Percentiles rank a stretch among this genome's conserved stretches.
phyloP scores from a whole-genome alignment of 2,113 vertebrate species.

The Atherinomorus stipes region DNA sequence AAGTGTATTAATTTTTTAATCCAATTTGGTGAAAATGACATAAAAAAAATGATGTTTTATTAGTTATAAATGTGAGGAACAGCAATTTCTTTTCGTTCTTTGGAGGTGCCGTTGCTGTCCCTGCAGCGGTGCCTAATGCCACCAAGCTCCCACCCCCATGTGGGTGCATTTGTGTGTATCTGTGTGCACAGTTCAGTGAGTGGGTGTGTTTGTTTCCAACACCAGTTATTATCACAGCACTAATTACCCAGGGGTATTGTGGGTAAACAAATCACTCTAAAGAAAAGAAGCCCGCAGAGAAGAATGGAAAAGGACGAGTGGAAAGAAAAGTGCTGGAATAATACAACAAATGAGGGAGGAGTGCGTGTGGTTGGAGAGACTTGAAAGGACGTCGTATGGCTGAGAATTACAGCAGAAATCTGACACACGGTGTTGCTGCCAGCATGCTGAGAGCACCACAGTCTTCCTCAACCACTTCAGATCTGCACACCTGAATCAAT shows the following conservation, averaged over 20 bases:
- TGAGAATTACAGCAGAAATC: slow-evolving; percentile 27
- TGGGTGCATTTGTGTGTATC: slow-evolving; percentile 18
- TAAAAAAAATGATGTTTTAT: slow-evolving; percentile 12
- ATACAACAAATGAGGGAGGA: slow-evolving; percentile 42
- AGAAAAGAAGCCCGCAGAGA: slow-evolving; percentile 60
- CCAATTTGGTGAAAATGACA: slow-evolving; percentile 3
- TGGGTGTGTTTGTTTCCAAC: slow-evolving; percentile 76
- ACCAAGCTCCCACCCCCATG: slow-evolving; percentile 38
- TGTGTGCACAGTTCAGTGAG: slow-evolving; percentile 50
- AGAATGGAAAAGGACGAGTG: slow-evolving; percentile 43
- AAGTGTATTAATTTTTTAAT: neutral
- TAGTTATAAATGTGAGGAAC: neutral
- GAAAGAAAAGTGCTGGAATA: slow-evolving; percentile 34
- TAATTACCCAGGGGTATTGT: slow-evolving; percentile 77
- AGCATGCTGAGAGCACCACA: neutral
- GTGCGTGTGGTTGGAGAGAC: slow-evolving; percentile 11
- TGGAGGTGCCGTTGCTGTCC: neutral
- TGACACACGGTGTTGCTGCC: slow-evolving; percentile 22
- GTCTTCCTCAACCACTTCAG: slow-evolving; percentile 33
- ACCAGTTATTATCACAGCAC: slow-evolving; percentile 75
- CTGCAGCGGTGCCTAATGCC: slow-evolving; percentile 1
- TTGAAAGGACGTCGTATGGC: slow-evolving; percentile 43
- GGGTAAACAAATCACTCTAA: slow-evolving; percentile 77
- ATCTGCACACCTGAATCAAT: slow-evolving; percentile 49
- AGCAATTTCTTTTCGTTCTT: neutral